Conservation (phyloP, 23 tunicate species). For the Botrylloides violaceus region DNA sequence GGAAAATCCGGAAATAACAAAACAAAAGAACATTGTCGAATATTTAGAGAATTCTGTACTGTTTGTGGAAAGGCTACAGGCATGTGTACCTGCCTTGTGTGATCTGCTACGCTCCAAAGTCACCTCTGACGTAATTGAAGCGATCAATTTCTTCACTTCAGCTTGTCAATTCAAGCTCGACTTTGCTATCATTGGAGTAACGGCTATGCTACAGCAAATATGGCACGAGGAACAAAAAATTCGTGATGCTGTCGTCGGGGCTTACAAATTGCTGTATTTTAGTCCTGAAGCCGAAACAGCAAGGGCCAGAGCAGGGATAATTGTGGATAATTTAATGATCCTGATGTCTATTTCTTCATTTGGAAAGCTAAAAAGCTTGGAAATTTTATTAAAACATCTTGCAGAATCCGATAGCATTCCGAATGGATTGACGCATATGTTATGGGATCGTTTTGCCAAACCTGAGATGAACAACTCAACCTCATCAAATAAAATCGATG, state of each 20-base stretch:
- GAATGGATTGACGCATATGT: conserved; percentile 28
- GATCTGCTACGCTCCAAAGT: conserved; percentile 49
- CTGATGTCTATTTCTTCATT: conserved; percentile 36
- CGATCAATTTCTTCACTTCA: conserved; percentile 75
- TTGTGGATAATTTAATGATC: conserved; percentile 53
- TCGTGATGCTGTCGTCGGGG: conserved; percentile 71
- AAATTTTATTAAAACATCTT: conserved; percentile 55
- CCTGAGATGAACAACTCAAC: conserved; percentile 36
- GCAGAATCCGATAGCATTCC: conserved; percentile 47
- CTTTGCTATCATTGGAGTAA: conserved; percentile 62
- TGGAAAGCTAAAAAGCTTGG: conserved; percentile 30
- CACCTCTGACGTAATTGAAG: conserved; percentile 75
- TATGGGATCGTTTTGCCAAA: conserved; percentile 57
- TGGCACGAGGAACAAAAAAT: conserved; percentile 85
- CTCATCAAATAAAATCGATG: conserved; percentile 32
- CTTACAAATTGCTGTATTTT: conserved; percentile 72
- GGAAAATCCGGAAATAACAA: conserved; percentile 17
- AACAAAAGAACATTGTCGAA: conserved; percentile 23
- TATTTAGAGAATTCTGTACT: conserved; percentile 38
- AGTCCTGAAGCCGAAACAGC: conserved; percentile 13
- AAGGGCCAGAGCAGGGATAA: conserved; percentile 14
- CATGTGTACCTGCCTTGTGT: conserved; percentile 61
- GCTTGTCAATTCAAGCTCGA: conserved; percentile 73
- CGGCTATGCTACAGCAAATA: conserved; percentile 68
- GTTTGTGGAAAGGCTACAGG: conserved; percentile 69